phyloP scores from a whole-genome alignment of 2,113 vertebrate species.

The Psophia crepitans region DNA sequence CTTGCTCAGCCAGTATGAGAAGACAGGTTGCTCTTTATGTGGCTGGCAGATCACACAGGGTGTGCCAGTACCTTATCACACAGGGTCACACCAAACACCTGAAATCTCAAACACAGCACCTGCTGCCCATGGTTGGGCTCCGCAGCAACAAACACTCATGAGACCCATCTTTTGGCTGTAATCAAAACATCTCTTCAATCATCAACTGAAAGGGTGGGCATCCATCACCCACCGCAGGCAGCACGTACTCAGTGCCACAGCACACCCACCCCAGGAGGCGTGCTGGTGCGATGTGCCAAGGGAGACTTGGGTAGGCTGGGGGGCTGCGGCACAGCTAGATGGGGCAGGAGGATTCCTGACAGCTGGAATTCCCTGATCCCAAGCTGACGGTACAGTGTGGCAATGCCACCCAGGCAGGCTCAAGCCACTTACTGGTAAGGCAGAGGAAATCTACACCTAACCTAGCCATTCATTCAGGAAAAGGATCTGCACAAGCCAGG shows the following conservation, averaged over 20 bases:
- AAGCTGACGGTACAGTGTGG: neutral
- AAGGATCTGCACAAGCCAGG: neutral
- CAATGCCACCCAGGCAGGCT: neutral
- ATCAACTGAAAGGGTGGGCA: neutral
- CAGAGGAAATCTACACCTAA: neutral
- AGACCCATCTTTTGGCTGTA: neutral
- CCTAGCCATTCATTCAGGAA: neutral
- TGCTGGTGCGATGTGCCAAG: neutral
- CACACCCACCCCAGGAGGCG: neutral
- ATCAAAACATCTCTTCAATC: neutral
- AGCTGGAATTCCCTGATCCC: neutral
- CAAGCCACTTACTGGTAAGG: neutral
- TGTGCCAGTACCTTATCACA: neutral
- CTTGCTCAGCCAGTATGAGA: neutral
- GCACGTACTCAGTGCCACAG: neutral
- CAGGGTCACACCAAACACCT: neutral
- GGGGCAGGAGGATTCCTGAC: neutral
- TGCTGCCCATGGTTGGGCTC: neutral
- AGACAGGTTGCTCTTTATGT: neutral
- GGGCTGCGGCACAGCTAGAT: neutral
- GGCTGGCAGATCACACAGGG: neutral
- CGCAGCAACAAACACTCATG: neutral
- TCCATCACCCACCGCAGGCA: neutral
- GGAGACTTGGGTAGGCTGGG: neutral
- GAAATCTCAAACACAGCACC: fast-evolving